Evolutionary conservation across 1,140 invertebrate genomes (phyloP), one percentile per base, ranked within the genome.

Genomic region (Amphibalanus amphitrite): DNA sequence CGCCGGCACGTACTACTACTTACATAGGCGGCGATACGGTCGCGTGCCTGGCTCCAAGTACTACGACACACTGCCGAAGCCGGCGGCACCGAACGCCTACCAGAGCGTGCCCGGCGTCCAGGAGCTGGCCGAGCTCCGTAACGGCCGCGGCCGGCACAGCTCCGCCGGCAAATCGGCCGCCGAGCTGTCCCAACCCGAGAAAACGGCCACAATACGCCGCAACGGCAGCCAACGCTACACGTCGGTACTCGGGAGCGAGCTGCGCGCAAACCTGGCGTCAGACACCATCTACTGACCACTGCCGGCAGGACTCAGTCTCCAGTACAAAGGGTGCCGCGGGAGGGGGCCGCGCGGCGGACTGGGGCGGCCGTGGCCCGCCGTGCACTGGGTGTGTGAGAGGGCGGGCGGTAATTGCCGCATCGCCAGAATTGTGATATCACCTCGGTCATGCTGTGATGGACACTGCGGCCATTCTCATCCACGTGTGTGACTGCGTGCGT

Each of bases 11-110:
- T 82, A 83, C 69, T 78, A 80, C 25, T 83, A 82, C 23, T 72
- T 82, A 69, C 80, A 79, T 72, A 81, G 79, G 71, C 78, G 78
- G 71, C 81, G 72, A 28, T 72, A 69, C 30, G 69, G 74, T 8
- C 79, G 83, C 1, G 82, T 89, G 13, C 87, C 88, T 0, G 82
- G 85, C 23, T 87, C 85, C 69, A 88, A 89, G 0, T 89, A 90
- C 78, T 92, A 91, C 75, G 47, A 59, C 47, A 23, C 47, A 20
- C 47, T 59, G 47, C 47, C 47, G 47, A 90, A 90, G 70, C 86
- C 86, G 26, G 82, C 84, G 0, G 90, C 89, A 76, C 89, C 89
- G 76, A 91, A 91, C 79, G 87, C 89, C 72, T 91, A 92, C 77
- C 89, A 90, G 67, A 87, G n/a, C n/a, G n/a, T n/a, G n/a, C n/a